A percentile compares a stretch with the other conserved stretches of the same genome.
phyloP scores from a whole-genome alignment of 2,888 invertebrate genomes.

The Conops quadrifasciatus region DNA sequence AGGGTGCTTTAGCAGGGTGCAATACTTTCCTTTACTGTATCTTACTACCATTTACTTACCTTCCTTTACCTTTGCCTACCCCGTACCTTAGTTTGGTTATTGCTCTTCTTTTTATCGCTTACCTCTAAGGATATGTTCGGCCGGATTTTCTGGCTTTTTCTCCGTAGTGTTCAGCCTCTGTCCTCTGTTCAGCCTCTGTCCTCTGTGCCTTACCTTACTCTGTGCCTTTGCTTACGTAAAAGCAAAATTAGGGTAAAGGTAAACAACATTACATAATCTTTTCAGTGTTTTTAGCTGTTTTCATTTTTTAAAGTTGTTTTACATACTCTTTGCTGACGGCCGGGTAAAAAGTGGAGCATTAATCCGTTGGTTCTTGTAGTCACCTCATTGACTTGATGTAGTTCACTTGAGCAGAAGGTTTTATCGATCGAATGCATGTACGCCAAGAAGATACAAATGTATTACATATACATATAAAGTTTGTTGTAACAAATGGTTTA shows the following conservation, averaged over 20 bases:
- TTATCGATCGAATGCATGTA: conserved; percentile 23
- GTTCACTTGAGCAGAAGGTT: conserved; percentile 3
- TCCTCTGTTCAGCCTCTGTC: background rate
- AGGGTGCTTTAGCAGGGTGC: too few relatives aligned
- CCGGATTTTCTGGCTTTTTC: background rate
- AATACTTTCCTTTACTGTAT: too few relatives aligned
- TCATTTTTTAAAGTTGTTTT: conserved; percentile 6
- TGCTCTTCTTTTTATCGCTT: background rate
- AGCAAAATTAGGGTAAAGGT: conserved; percentile 2
- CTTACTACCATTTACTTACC: too few relatives aligned
- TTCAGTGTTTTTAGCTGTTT: conserved; percentile 5
- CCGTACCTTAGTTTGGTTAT: background rate
- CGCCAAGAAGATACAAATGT: background rate
- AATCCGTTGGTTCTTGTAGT: conserved; percentile 22
- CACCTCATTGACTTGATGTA: conserved; percentile 16
- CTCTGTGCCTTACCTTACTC: background rate
- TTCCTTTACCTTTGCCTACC: too few relatives aligned
- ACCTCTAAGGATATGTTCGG: background rate
- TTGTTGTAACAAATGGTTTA: background rate
- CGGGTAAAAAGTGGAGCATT: conserved; percentile 17
- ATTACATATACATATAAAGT: background rate
- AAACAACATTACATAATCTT: conserved; percentile 23
- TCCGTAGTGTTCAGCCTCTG: background rate
- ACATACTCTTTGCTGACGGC: background rate
- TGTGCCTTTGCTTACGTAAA: background rate